These are phyloP conservation scores for Ellobius talpinus DNA, from an alignment of 2,113 vertebrate genomes.

Conservation along the genomic window DNA sequence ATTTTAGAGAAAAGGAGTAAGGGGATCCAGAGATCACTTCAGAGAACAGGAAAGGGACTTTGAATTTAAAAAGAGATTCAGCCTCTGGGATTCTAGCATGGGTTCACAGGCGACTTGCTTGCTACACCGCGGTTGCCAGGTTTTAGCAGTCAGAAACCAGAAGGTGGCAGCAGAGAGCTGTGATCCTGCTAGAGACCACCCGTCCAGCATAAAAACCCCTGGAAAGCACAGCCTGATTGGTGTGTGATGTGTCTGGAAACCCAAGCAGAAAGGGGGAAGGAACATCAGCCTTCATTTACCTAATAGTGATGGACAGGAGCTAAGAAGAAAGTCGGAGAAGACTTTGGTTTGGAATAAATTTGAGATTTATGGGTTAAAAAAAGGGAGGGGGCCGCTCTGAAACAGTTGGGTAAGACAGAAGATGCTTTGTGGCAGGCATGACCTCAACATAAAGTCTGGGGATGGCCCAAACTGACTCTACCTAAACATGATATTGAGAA, in stretches of 20 bases:
- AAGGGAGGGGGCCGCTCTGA: background rate
- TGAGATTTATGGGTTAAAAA: background rate
- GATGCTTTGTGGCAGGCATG: background rate
- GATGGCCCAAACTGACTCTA: background rate
- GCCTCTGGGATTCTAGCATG: background rate
- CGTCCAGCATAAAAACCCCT: background rate
- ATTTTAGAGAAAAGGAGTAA: background rate
- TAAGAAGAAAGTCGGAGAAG: background rate
- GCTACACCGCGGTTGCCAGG: background rate
- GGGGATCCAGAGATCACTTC: background rate
- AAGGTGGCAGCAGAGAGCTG: conserved; percentile 81
- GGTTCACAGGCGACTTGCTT: background rate
- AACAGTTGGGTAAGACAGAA: background rate
- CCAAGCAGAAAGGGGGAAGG: background rate
- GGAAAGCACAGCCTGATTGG: background rate
- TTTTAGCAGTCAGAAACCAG: conserved; percentile 66
- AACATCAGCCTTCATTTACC: background rate
- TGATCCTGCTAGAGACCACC: background rate
- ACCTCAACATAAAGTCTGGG: background rate
- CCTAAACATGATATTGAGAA: background rate
- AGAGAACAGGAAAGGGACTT: background rate
- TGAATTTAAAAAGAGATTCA: background rate
- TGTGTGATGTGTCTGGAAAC: background rate
- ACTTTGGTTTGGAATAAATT: background rate
- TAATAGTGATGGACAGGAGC: background rate